Conservation (phyloP, 1,140 invertebrate genomes). For the Drosophila nikananu region DNA sequence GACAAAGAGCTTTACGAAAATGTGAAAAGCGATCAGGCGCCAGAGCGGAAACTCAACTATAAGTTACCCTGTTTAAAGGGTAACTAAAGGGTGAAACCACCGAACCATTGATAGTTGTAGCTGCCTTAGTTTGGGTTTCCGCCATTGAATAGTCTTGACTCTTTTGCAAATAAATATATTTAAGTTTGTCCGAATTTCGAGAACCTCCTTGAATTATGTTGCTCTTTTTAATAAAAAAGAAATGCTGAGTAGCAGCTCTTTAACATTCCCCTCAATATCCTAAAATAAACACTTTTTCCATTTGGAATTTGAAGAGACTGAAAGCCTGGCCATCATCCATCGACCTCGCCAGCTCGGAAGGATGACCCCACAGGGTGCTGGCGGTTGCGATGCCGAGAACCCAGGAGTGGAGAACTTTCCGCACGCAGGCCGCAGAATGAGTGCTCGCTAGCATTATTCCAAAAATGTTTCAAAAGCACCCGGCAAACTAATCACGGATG, state of each 20-base stretch:
- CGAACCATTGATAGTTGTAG: background rate
- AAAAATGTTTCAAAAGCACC: slow-evolving; percentile 36
- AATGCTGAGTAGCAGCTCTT: background rate
- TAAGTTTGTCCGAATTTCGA: background rate
- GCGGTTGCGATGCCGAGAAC: slow-evolving; percentile 4
- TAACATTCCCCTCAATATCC: background rate
- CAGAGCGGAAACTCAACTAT: background rate
- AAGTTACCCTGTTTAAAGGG: slow-evolving; percentile 13
- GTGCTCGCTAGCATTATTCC: slow-evolving; percentile 20
- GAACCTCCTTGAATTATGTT: background rate
- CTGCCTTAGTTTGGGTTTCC: background rate
- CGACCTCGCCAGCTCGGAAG: background rate
- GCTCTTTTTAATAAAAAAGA: too few species aligned
- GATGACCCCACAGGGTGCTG: slow-evolving; percentile 23
- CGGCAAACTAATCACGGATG: slow-evolving; percentile 47
- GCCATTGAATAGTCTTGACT: too few species aligned
- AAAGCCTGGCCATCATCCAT: background rate
- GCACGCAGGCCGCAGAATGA: slow-evolving; percentile 31
- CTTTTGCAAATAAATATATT: background rate
- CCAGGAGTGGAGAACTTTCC: slow-evolving; percentile 6
- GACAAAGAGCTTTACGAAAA: slow-evolving; percentile 43
- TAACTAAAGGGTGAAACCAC: background rate
- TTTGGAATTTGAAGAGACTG: too few species aligned
- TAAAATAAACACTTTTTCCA: too few species aligned
- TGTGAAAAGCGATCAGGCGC: background rate